These are phyloP conservation scores for Sebastes schlegelii DNA, from an alignment of 2,113 vertebrate genomes.

Conservation along the genomic window DNA sequence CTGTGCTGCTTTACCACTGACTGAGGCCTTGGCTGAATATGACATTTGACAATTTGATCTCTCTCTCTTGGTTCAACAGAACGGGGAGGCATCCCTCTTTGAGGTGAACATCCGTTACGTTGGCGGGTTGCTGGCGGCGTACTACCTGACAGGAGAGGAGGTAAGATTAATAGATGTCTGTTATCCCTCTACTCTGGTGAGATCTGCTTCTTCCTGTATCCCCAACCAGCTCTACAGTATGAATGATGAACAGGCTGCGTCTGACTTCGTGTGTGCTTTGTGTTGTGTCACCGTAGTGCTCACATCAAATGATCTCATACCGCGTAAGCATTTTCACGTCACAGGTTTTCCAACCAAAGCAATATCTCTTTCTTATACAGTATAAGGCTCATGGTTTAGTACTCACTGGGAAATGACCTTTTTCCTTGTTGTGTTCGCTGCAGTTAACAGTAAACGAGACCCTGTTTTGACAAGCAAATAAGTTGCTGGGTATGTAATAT, in stretches of 20 bases:
- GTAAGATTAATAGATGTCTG: constrained; percentile 82
- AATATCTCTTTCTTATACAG: background rate
- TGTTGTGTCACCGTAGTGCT: background rate
- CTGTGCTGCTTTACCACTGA: background rate
- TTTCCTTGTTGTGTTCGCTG: background rate
- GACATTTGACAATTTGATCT: constrained; percentile 61
- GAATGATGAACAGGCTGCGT: constrained; percentile 57
- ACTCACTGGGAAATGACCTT: background rate
- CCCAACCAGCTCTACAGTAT: constrained; percentile 30
- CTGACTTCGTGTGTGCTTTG: background rate
- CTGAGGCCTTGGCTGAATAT: constrained; percentile 24
- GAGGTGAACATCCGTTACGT: constrained; percentile 99
- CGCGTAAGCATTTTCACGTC: background rate
- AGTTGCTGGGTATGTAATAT: background rate
- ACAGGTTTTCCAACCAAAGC: background rate
- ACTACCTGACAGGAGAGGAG: constrained; percentile 94
- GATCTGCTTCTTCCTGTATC: constrained; percentile 65
- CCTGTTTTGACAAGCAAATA: background rate
- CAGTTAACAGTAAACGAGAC: background rate
- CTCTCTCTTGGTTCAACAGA: constrained; percentile 84
- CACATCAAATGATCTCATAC: constrained; percentile 12
- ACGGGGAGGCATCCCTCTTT: constrained; percentile 95
- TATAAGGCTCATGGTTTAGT: background rate
- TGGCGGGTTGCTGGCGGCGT: constrained; percentile 91
- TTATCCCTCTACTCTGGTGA: constrained; percentile 43